Conservation (phyloP, 2,888 invertebrate species). For the Ophioninae sp. region DNA sequence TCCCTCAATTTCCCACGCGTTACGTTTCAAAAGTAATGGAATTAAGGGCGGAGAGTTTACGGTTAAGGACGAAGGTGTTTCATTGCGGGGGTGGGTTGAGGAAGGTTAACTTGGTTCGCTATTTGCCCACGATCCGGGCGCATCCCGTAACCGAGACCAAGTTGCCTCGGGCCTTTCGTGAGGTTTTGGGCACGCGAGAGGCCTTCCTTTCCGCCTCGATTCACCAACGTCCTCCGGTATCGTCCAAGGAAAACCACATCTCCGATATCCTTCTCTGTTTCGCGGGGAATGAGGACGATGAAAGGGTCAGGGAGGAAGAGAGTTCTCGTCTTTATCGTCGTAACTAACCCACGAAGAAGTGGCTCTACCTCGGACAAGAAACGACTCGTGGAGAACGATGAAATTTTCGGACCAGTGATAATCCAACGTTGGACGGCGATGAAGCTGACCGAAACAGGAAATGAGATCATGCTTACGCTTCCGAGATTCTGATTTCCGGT, state of each 20-base stretch:
- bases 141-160: constrained; percentile 49
- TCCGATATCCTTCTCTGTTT: constrained; percentile 4
- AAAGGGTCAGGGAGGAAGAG: constrained; percentile 13
- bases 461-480: constrained; percentile 40
- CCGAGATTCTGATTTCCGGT: constrained; percentile 48
- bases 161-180: constrained; percentile 53
- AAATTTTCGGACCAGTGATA: constrained; percentile 26
- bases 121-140: constrained; percentile 65
- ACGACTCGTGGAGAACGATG: constrained; percentile 17
- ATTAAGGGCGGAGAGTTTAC: constrained; percentile 48
- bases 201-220: constrained; percentile 6
- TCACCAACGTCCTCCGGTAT: constrained; percentile 16
- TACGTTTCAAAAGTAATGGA: constrained; percentile 65
- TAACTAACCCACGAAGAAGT: constrained; percentile 49
- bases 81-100: constrained; percentile 47
- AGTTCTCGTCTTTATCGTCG: constrained; percentile 23
- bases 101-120: constrained; percentile 65
- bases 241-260: constrained; percentile 31
- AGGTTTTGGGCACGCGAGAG: constrained; percentile 43
- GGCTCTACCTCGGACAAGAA: constrained; percentile 37
- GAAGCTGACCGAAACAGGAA: constrained; percentile 55
- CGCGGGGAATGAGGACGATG: background rate
- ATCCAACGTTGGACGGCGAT: constrained; percentile 17
- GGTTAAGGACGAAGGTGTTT: constrained; percentile 57
- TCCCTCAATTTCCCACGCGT: constrained; percentile 69